phyloP scores from a whole-genome alignment of 2,888 invertebrate species.

The Digitonthophagus gazella region DNA sequence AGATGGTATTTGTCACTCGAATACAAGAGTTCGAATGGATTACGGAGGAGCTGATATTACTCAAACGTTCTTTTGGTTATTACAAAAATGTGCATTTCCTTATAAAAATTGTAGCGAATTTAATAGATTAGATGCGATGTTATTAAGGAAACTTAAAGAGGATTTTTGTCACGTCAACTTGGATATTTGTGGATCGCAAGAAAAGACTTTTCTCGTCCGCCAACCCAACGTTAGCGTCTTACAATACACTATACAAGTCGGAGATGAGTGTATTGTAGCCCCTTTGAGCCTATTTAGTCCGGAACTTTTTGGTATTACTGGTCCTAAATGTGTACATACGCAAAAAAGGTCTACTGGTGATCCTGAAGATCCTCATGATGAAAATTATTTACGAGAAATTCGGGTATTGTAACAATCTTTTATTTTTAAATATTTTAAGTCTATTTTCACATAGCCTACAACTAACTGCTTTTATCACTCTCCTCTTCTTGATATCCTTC shows the following conservation, averaged over 20 bases:
- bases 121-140: slow-evolving; percentile 72
- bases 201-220: slow-evolving; percentile 73
- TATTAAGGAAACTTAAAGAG: slow-evolving; percentile 83
- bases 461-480: too few relatives aligned
- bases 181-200: slow-evolving; percentile 85
- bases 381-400: slow-evolving; percentile 86
- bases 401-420: slow-evolving; percentile 47
- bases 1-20: slow-evolving; percentile 90
- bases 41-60: slow-evolving; percentile 92
- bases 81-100: slow-evolving; percentile 88
- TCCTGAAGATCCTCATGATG: slow-evolving; percentile 92
- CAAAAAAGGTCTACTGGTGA: slow-evolving; percentile 73
- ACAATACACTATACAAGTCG: slow-evolving; percentile 77
- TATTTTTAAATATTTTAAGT: too few relatives aligned
- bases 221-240: slow-evolving; percentile 67
- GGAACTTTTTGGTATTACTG: slow-evolving; percentile 83
- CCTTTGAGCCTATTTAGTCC: slow-evolving; percentile 86
- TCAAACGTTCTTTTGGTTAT: slow-evolving; percentile 82
- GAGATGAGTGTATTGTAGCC: slow-evolving; percentile 91
- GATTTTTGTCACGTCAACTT: slow-evolving; percentile 89
- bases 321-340: slow-evolving; percentile 68
- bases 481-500: too few relatives aligned
- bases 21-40: slow-evolving; percentile 78
- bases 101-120: slow-evolving; percentile 75
- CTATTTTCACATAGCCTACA: too few relatives aligned